phyloP scores from a whole-genome alignment of 2,888 invertebrate species.

The Trachelus troglodyta region DNA sequence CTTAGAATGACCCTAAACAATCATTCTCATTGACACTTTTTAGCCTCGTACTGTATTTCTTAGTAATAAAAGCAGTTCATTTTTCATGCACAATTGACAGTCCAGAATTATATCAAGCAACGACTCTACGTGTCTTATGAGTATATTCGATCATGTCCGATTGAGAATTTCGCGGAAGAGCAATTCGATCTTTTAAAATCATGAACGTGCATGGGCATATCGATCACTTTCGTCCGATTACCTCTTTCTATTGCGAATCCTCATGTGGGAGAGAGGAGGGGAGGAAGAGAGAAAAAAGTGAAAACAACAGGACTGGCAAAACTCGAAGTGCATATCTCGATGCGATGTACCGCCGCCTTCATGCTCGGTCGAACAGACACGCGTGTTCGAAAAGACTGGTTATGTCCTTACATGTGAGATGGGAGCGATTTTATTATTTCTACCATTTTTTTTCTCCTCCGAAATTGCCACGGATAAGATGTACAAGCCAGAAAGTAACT shows the following conservation, averaged over 20 bases:
- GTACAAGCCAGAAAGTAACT: not conserved
- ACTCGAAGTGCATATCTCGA: conserved; percentile 1
- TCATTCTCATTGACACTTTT: not conserved
- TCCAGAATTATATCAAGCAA: not conserved
- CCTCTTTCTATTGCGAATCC: not conserved
- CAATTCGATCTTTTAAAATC: not conserved
- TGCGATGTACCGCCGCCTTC: not conserved
- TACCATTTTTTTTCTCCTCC: not conserved
- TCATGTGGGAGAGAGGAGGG: not conserved
- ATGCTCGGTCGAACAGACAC: not conserved
- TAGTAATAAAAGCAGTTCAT: not conserved
- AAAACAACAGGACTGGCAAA: not conserved
- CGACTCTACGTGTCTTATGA: not conserved
- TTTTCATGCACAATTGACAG: not conserved
- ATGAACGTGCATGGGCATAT: not conserved
- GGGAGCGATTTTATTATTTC: not conserved
- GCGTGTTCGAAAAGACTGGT: conserved; percentile 5
- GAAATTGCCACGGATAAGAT: not conserved
- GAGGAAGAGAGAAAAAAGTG: not conserved
- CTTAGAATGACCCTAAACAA: too few species aligned
- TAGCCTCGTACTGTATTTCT: not conserved
- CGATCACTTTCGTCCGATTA: not conserved
- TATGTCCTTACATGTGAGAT: not conserved
- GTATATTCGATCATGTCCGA: not conserved
- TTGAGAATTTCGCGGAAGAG: not conserved